Evolutionary conservation across 2,797 vertebrate species (phyloP).

Genomic region (Halcyon chelicuti): DNA sequence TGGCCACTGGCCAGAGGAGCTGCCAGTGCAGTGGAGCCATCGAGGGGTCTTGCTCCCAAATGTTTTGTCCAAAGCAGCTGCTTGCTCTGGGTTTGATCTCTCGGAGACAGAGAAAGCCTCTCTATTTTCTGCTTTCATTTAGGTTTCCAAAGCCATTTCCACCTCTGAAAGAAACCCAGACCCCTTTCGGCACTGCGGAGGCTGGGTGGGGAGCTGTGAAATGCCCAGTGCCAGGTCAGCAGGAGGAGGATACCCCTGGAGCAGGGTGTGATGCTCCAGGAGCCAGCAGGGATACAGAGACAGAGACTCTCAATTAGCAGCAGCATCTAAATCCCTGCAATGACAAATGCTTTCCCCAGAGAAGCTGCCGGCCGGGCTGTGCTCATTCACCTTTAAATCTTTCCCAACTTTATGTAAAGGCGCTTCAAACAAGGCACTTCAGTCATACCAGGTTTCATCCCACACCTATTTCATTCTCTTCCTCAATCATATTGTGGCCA

Average conservation of each 20-base stretch:
- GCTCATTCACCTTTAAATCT: not conserved
- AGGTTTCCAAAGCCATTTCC: not conserved
- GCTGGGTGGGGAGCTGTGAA: not conserved
- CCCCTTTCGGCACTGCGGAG: accelerated
- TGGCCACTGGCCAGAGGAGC: not conserved
- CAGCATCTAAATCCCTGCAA: not conserved
- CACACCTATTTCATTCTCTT: not conserved
- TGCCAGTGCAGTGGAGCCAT: not conserved
- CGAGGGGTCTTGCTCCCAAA: not conserved
- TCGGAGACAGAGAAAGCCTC: not conserved
- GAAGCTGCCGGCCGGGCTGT: not conserved
- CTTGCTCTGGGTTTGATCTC: not conserved
- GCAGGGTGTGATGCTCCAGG: not conserved
- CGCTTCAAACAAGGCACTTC: not conserved
- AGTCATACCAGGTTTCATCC: not conserved
- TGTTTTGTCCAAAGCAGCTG: not conserved
- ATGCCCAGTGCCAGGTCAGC: not conserved
- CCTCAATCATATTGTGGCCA: not conserved
- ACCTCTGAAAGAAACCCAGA: not conserved
- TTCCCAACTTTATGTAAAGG: not conserved
- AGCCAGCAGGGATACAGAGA: not conserved
- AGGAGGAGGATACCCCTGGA: not conserved
- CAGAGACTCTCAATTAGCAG: not conserved
- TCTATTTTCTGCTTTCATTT: not conserved
- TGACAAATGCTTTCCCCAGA: accelerated